Evolutionary conservation across 2,113 vertebrate species (phyloP), one percentile per base, ranked within the genome.

Genomic region (Manacus vitellinus): DNA sequence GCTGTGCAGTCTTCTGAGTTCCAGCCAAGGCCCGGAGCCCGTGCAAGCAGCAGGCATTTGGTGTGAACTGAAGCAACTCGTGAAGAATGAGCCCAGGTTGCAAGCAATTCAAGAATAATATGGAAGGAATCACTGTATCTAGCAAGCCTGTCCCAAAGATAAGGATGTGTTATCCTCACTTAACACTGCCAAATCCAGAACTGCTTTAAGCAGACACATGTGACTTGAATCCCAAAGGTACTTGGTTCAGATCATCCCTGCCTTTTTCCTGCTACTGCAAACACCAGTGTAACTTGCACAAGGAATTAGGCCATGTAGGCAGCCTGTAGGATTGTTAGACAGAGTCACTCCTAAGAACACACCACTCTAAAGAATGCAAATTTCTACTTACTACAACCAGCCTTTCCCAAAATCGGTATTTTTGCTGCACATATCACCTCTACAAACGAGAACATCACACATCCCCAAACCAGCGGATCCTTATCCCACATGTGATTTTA

Each of bases 1-100:
- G 89, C 58, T 49, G 37, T 19, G 46, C 47, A 84, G 55, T 14
- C 46, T 66, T 43, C 73, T 10, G 18, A 81, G 55, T 4, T 62
- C 51, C 86, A 88, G 2, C 1, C 10, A 68, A 47, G 33, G 37
- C 39, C 75, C 2, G 0, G 0, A 56, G 27, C 9, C 51, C 2
- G 2, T 0, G 2, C 51, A 70, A 63, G 51, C 79, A 54, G 33
- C 21, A 27, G 7, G 3, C 30, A 6, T 3, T 37, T 1, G 5
- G 15, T 20, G 44, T 14, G 47, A 84, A 51, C 31, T 22, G 17
- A 77, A 61, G 51, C 7, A 70, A 74, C 1, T 2, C 1, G n/a
- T 35, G 44, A 88, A 63, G 25, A 88, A 23, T 5, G 63, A 88
- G 46, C 12, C 24, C 66, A 70, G 22, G 10, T 14, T 18, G 11